phyloP scores from a whole-genome alignment of 2,888 invertebrate genomes.

The Tenthredo notha region DNA sequence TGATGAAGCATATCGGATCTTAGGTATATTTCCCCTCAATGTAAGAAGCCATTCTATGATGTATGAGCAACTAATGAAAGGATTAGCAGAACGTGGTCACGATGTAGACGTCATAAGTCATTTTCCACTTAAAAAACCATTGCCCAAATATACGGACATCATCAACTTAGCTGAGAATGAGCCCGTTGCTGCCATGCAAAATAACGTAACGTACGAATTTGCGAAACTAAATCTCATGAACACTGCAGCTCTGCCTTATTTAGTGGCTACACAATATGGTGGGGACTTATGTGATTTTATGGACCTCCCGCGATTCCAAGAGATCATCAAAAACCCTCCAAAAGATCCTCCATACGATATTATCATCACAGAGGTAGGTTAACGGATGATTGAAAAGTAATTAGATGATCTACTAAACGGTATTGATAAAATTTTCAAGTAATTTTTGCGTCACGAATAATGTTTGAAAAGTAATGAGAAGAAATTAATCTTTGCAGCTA shows the following conservation, averaged over 20 bases:
- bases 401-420: background rate
- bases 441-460: background rate
- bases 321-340: slow-evolving; percentile 58
- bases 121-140: slow-evolving; percentile 46
- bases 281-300: slow-evolving; percentile 61
- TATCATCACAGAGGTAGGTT: slow-evolving; percentile 48
- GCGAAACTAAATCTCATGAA: background rate
- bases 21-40: slow-evolving; percentile 77
- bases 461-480: slow-evolving; percentile 73
- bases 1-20: slow-evolving; percentile 72
- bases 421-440: background rate
- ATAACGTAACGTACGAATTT: slow-evolving; percentile 13
- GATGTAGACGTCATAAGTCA: slow-evolving; percentile 71
- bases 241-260: background rate
- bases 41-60: slow-evolving; percentile 79
- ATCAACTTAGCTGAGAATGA: background rate
- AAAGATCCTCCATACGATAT: slow-evolving; percentile 47
- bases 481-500: slow-evolving; percentile 75
- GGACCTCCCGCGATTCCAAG: slow-evolving; percentile 58
- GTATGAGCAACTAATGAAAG: slow-evolving; percentile 75
- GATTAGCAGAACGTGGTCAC: slow-evolving; percentile 76
- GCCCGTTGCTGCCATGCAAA: background rate
- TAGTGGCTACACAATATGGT: background rate
- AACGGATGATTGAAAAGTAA: background rate
- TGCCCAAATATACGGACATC: background rate